A percentile compares a stretch with the other conserved stretches of the same genome.
These are phyloP conservation scores for Ianthella basta DNA, from an alignment of 37 sponge, comb jelly and placozoan species.

Conservation along the genomic window DNA sequence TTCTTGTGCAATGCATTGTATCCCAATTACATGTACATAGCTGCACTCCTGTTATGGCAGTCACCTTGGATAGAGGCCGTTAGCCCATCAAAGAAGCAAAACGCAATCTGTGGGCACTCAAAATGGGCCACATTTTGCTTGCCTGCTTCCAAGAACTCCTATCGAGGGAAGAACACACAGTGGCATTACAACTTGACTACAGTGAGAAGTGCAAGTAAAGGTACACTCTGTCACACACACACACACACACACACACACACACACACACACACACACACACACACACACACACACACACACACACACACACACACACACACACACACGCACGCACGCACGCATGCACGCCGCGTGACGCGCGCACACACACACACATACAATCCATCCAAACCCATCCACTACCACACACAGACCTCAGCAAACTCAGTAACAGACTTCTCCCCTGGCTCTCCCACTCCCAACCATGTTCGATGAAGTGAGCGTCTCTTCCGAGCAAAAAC, in stretches of 20 bases:
- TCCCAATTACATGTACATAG: too few relatives aligned
- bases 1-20: too few relatives aligned
- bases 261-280: too few relatives aligned
- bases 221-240: background rate
- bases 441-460: slow-evolving; percentile 38
- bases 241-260: too few relatives aligned
- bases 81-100: slow-evolving; percentile 59
- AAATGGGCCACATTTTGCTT: slow-evolving; percentile 33
- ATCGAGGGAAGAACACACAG: too few relatives aligned
- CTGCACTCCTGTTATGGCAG: too few relatives aligned
- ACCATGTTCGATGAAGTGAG: slow-evolving; percentile 51
- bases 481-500: slow-evolving; percentile 48
- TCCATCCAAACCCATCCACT: too few relatives aligned
- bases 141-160: slow-evolving; percentile 34
- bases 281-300: slow-evolving; percentile 1
- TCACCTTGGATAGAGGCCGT: slow-evolving; percentile 47
- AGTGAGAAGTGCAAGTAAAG: background rate
- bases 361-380: background rate
- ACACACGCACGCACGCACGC: slow-evolving; percentile 15
- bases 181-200: too few relatives aligned
- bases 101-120: slow-evolving; percentile 22
- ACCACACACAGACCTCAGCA: slow-evolving; percentile 4
- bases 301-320: slow-evolving; percentile 9
- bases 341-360: background rate
- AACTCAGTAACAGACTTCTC: slow-evolving; percentile 47